Evolutionary conservation across 1,140 invertebrate species (phyloP).

Genomic region (Anastrepha obliqua): DNA sequence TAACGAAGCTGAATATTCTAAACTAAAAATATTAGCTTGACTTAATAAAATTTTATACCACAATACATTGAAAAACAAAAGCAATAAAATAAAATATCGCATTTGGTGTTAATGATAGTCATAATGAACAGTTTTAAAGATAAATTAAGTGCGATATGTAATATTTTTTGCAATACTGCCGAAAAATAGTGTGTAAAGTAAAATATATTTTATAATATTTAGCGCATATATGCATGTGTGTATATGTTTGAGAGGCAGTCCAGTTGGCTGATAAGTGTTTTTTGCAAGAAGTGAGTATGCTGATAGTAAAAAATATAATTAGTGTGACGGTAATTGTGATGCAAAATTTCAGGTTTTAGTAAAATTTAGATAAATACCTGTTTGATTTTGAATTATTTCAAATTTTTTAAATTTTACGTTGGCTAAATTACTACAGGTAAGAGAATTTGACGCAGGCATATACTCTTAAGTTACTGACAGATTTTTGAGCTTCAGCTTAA

Average conservation of each 20-base stretch:
- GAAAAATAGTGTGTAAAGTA: neutral
- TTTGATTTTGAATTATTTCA: no score
- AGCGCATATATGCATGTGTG: neutral
- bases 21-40: neutral
- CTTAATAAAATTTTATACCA: neutral
- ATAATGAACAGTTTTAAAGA: neutral
- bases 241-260: neutral
- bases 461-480: neutral
- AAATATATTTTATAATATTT: neutral
- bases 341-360: no score
- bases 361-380: no score
- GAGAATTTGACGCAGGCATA: neutral
- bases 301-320: no score
- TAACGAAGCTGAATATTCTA: neutral
- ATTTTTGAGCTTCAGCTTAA: neutral
- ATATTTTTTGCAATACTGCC: neutral
- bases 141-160: neutral
- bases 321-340: no score
- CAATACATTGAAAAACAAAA: neutral
- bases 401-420: no score
- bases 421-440: neutral
- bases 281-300: no score
- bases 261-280: neutral
- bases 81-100: neutral
- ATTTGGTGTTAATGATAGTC: conserved; percentile 11